These are phyloP conservation scores for Rhabdophis nuchalis DNA, from an alignment of 2,797 vertebrate genomes.

Conservation along the genomic window DNA sequence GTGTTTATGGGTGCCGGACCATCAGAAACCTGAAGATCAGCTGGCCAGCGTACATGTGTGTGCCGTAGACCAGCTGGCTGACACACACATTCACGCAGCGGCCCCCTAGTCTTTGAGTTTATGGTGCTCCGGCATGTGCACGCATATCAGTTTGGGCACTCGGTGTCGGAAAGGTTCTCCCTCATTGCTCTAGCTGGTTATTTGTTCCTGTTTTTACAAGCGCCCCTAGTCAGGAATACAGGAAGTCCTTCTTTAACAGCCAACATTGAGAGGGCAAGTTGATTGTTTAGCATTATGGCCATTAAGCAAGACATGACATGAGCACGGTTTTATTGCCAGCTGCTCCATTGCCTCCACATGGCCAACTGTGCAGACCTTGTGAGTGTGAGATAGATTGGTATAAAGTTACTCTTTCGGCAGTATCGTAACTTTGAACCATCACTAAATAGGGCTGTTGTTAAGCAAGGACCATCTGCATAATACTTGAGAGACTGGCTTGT, in stretches of 20 bases:
- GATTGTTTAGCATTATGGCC: background rate
- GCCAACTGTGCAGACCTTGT: background rate
- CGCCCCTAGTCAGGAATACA: background rate
- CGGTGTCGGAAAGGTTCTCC: too few relatives aligned
- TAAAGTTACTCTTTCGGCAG: background rate
- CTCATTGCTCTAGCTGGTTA: background rate
- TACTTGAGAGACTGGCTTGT: background rate
- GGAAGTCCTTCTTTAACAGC: background rate
- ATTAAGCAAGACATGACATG: background rate
- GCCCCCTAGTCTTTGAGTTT: too few relatives aligned
- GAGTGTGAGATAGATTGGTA: background rate
- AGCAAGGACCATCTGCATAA: background rate
- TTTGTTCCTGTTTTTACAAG: background rate
- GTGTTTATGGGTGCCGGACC: too few relatives aligned
- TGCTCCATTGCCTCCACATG: background rate
- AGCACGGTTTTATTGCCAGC: background rate
- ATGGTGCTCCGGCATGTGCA: too few relatives aligned
- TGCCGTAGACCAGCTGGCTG: too few relatives aligned
- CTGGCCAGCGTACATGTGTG: too few relatives aligned
- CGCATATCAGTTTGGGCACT: too few relatives aligned
- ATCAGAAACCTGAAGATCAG: too few relatives aligned
- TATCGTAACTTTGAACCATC: background rate
- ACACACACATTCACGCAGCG: too few relatives aligned
- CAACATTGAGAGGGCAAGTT: background rate
- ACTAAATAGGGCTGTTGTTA: background rate